Conservation (phyloP, 2,888 invertebrate genomes). For the Callyntrura guangdongensis region DNA sequence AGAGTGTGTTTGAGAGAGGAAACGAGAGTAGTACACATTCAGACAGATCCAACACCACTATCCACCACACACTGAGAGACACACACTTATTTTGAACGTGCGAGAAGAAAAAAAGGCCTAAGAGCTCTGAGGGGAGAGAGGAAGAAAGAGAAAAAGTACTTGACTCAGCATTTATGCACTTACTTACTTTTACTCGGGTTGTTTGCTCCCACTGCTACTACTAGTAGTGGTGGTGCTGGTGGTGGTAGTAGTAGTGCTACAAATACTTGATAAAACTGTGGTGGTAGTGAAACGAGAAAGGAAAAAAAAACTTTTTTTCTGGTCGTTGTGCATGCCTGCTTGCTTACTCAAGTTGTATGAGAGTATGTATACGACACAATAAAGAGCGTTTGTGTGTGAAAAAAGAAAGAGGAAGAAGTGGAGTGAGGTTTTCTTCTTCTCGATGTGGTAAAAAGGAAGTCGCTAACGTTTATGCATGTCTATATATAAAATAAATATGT, state of each 20-base stretch:
- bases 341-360: conserved; percentile 8
- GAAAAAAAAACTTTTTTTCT: conserved; percentile 18
- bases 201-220: conserved; percentile 26
- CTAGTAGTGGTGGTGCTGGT: not conserved
- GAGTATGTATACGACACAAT: conserved; percentile 31
- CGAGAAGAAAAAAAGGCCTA: conserved; percentile 20
- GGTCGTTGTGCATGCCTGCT: conserved; percentile 38
- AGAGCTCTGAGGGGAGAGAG: not conserved
- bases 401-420: conserved; percentile 34
- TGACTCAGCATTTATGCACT: conserved; percentile 63
- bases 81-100: conserved; percentile 40
- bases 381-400: conserved; percentile 52
- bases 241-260: not conserved
- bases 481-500: not conserved
- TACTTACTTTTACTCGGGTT: conserved; percentile 58
- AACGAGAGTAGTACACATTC: not conserved
- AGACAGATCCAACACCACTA: not conserved
- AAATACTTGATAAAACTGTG: conserved; percentile 33
- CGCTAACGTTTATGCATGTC: conserved; percentile 10
- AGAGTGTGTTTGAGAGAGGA: not conserved
- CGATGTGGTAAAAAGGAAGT: conserved; percentile 39
- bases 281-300: conserved; percentile 19
- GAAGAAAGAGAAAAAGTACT: conserved; percentile 46
- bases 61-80: not conserved
- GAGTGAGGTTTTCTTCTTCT: conserved; percentile 26